Base-by-base conservation (phyloP, 2,113 vertebrate species). In the Podarcis muralis region DNA sequence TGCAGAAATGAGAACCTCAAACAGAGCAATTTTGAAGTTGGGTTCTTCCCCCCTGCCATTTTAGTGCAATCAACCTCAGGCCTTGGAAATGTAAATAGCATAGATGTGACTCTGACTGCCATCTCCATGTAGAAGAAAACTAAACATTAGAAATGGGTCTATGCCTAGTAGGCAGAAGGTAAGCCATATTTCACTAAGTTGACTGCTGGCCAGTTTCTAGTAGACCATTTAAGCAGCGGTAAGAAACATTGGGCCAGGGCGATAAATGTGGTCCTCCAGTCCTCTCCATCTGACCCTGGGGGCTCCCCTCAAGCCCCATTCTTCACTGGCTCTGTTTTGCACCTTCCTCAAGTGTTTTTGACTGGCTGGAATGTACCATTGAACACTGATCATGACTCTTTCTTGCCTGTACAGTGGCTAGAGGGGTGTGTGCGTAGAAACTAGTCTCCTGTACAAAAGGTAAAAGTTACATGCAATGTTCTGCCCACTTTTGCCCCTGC, bases 1-100 rank as follows among this genome's bases (percentile, higher is more conserved):
- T 48, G 37, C 22, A 72, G 27, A 53, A 53, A 18, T 5, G 48
- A 94, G 88, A 89, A 75, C 7, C 76, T 83, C n/a, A 92, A 81
- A 5, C 57, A 53, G 66, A 69, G 18, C 30, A 87, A 43, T 13
- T 20, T 53, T 68, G 11, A 79, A 57, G 13, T 74, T 3, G 20
- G 6, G n/a, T 3, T 62, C 6, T 3, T 87, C 90, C n/a, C n/a
- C 15, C 23, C 12, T 8, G 88, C 57, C n/a, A 62, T 69, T 84
- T 83, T 23, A 6, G 74, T 5, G 1, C 35, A 27, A 37, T 27
- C 81, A 86, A 40, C 81, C n/a, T 88, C 7, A 22, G 37, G 84
- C 75, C 35, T 86, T 18, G 43, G 16, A 57, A 76, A 30, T 27
- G 53, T 83, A 18, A 62, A 62, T 15, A 62, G 59, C 59, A 62